Evolutionary conservation across 1,140 invertebrate species (phyloP).

Genomic region (Lamellibrachia luymesi): DNA sequence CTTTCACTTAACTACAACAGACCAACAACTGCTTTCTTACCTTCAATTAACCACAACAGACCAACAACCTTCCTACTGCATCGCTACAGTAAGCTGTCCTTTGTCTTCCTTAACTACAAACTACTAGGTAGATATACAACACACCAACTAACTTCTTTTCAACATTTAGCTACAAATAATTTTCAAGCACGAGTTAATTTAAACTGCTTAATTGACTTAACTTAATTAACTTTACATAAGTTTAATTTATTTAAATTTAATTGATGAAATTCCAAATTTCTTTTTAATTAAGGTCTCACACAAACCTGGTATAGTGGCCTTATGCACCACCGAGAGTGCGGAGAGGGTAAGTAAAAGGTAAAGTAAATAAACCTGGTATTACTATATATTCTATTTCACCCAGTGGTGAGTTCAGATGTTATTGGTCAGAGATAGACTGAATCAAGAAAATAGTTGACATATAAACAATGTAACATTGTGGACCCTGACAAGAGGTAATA

Average conservation of each 20-base stretch:
- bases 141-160: neutral
- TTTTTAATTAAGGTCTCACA: too few species aligned
- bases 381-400: too few species aligned
- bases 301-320: too few species aligned
- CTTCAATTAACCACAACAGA: neutral
- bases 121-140: neutral
- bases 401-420: too few species aligned
- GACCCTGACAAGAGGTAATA: neutral
- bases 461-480: neutral
- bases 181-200: neutral
- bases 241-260: too few species aligned
- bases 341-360: too few species aligned
- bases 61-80: neutral
- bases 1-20: neutral
- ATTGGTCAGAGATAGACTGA: too few species aligned
- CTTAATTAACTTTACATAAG: too few species aligned
- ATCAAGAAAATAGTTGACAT: too few species aligned
- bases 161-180: neutral
- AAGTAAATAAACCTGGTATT: too few species aligned
- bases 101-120: neutral
- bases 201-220: neutral
- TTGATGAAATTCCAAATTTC: too few species aligned
- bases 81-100: neutral
- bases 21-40: neutral
- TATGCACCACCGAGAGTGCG: too few species aligned